phyloP scores from a whole-genome alignment of 1,140 invertebrate genomes.

The Drosophila punjabiensis region DNA sequence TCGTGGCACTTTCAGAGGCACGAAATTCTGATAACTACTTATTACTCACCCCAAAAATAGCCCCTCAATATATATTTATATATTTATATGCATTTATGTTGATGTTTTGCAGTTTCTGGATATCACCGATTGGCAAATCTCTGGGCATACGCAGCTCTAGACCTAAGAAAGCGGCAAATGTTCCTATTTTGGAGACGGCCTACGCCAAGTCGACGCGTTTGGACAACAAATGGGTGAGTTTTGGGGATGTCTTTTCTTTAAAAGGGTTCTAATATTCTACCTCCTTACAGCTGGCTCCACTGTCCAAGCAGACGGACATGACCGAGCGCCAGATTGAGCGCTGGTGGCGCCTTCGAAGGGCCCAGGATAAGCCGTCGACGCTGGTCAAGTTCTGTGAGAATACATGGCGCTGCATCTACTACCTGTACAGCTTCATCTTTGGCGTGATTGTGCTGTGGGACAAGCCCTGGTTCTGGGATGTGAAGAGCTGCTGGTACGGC shows the following conservation, averaged over 20 bases:
- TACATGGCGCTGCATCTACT: constrained; percentile 96
- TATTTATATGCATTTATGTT: constrained; percentile 1
- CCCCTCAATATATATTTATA: neutral
- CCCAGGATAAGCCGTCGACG: constrained; percentile 94
- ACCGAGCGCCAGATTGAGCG: constrained; percentile 95
- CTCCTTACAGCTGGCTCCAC: constrained; percentile 88
- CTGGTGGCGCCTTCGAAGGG: constrained; percentile 93
- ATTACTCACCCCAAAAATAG: neutral
- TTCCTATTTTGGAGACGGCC: constrained; percentile 90
- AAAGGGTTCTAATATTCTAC: neutral
- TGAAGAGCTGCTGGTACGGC: constrained; percentile 95
- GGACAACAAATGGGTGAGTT: constrained; percentile 90
- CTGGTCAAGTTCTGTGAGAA: constrained; percentile 97
- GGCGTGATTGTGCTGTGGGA: constrained; percentile 95
- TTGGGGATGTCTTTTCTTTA: neutral
- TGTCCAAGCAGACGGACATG: constrained; percentile 95
- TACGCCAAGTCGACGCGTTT: constrained; percentile 89
- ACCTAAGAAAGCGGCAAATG: constrained; percentile 90
- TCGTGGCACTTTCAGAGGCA: neutral
- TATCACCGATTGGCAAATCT: constrained; percentile 91
- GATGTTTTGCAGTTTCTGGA: constrained; percentile 89
- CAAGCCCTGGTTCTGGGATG: constrained; percentile 97
- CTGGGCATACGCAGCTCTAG: constrained; percentile 92
- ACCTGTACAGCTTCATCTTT: constrained; percentile 93
- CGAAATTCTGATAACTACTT: neutral